A percentile compares a stretch with the other conserved stretches of the same genome.
Evolutionary conservation across 2,888 invertebrate species (phyloP).

Genomic region (Xestia sexstrigata): DNA sequence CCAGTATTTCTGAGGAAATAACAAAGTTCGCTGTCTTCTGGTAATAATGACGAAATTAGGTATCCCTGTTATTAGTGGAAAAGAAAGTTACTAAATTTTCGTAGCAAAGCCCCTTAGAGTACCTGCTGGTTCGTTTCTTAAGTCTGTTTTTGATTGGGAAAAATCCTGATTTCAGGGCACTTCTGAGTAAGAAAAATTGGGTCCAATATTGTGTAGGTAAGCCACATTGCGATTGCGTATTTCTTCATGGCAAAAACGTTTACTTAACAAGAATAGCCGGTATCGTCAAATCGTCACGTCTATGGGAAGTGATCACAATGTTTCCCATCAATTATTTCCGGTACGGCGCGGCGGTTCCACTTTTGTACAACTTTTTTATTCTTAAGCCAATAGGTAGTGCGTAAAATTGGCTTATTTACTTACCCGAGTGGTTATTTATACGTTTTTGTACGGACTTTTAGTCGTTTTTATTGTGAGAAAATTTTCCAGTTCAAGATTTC

Average conservation of each 20-base stretch:
- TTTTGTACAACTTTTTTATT: conserved; percentile 52
- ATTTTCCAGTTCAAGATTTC: conserved; percentile 5
- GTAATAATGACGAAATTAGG: not conserved
- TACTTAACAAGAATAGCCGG: not conserved
- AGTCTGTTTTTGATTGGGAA: not conserved
- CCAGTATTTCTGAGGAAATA: not conserved
- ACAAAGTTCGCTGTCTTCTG: not conserved
- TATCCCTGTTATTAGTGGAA: too few species aligned
- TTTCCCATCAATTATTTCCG: conserved; percentile 74
- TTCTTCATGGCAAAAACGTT: conserved; percentile 6
- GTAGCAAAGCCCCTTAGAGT: not conserved
- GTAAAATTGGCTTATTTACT: conserved; percentile 61
- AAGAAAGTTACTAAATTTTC: not conserved
- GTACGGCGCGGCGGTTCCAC: conserved; percentile 41
- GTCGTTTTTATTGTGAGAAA: conserved; percentile 32
- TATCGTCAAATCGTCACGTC: conserved; percentile 21
- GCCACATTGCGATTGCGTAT: not conserved
- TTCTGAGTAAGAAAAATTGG: not conserved
- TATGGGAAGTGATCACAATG: conserved; percentile 61
- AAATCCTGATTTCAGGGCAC: not conserved
- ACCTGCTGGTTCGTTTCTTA: not conserved
- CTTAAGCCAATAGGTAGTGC: conserved; percentile 39
- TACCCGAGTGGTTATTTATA: conserved; percentile 40
- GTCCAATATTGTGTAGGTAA: not conserved
- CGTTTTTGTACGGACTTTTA: conserved; percentile 24